phyloP scores from a whole-genome alignment of 2,888 invertebrate genomes.

The Limulus polyphemus region DNA sequence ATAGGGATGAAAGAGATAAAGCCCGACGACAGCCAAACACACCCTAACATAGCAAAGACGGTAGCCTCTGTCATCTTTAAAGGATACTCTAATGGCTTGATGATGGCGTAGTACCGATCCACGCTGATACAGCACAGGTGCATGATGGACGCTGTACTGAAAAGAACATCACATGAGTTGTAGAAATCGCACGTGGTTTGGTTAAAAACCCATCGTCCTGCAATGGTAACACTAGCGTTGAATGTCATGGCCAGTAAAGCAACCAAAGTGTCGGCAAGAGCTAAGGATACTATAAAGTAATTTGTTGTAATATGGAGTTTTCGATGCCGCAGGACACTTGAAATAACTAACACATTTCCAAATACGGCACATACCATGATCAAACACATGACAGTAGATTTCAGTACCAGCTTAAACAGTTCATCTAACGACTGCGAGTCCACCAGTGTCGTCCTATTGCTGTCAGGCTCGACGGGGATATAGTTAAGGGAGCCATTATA shows the following conservation, averaged over 20 bases:
- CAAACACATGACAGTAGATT: conserved; percentile 13
- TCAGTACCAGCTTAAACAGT: conserved; percentile 16
- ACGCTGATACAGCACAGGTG: conserved; percentile 90
- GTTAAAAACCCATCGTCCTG: conserved; percentile 76
- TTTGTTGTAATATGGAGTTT: conserved; percentile 79
- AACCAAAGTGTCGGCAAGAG: conserved; percentile 84
- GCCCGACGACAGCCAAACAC: conserved; percentile 82
- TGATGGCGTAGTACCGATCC: conserved; percentile 74
- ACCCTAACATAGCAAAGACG: conserved; percentile 42
- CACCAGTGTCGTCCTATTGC: no score
- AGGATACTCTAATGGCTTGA: conserved; percentile 84
- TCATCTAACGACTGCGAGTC: conserved; percentile 5
- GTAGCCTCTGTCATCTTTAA: conserved; percentile 81
- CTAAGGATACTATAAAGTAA: conserved; percentile 88
- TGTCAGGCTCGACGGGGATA: no score
- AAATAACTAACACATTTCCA: conserved; percentile 82
- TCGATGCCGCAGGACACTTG: conserved; percentile 51
- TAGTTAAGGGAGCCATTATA: no score
- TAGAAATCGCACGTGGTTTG: conserved; percentile 83
- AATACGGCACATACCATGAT: conserved; percentile 80
- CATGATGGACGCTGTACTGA: conserved; percentile 70
- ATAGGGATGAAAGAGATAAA: conserved; percentile 88
- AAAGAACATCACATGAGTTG: conserved; percentile 87
- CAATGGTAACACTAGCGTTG: conserved; percentile 73
- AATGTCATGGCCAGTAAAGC: conserved; percentile 86